Evolutionary conservation across 2,797 vertebrate species (phyloP).

Genomic region (Tympanoctomys barrerae): DNA sequence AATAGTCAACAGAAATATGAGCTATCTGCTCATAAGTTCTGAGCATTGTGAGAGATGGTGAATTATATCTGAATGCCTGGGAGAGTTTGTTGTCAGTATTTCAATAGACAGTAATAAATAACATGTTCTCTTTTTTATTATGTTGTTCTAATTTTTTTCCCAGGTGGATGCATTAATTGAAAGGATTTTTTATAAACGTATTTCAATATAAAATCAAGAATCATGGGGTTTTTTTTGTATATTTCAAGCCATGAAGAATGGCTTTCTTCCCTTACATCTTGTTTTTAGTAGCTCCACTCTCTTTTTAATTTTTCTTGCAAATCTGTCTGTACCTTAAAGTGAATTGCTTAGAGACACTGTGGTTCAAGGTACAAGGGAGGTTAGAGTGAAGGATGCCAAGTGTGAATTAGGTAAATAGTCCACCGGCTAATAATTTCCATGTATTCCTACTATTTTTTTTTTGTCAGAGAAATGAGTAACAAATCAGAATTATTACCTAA

Average conservation of each 20-base stretch:
- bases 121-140: slow-evolving; percentile 1
- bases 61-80: neutral
- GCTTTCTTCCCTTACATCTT: neutral
- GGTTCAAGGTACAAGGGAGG: neutral
- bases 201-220: slow-evolving; percentile 8
- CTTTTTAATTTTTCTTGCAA: neutral
- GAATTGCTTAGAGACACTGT: neutral
- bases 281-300: neutral
- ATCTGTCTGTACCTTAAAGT: neutral
- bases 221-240: neutral
- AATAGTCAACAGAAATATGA: neutral
- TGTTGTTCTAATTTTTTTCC: neutral
- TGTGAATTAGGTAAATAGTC: neutral
- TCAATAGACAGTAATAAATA: neutral
- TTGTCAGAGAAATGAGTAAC: slow-evolving; percentile 27
- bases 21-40: neutral
- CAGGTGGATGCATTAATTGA: slow-evolving; percentile 22
- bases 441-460: neutral
- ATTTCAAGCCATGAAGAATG: neutral
- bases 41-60: neutral
- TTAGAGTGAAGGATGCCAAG: neutral
- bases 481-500: neutral
- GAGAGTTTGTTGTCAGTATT: slow-evolving; percentile 29
- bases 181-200: neutral
- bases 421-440: neutral